Evolutionary conservation across 2,797 vertebrate genomes (phyloP).

Genomic region (Ispidina lecontei): DNA sequence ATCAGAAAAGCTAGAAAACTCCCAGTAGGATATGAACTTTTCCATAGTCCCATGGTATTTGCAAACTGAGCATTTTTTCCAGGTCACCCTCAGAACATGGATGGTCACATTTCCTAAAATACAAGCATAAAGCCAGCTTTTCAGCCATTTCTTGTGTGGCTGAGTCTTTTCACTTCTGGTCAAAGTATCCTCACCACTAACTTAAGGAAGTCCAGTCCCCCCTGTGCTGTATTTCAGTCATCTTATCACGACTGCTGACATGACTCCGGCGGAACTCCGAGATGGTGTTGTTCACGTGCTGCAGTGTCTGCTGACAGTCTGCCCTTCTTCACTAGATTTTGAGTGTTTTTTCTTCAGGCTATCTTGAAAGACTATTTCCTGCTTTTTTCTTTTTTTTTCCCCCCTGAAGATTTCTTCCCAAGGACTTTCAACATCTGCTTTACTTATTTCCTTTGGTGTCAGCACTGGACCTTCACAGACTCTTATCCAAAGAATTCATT

Average conservation of each 20-base stretch:
- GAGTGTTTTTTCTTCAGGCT: not conserved
- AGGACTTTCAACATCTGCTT: not conserved
- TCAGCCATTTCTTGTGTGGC: not conserved
- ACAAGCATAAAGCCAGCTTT: not conserved
- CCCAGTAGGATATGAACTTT: not conserved
- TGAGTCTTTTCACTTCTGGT: not conserved
- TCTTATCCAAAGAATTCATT: not conserved
- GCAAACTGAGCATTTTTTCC: not conserved
- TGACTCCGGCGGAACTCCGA: not conserved
- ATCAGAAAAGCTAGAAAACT: not conserved
- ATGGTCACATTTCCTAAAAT: not conserved
- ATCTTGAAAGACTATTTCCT: not conserved
- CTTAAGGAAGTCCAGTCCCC: not conserved
- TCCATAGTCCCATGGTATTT: not conserved
- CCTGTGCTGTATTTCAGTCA: not conserved
- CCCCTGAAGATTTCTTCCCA: not conserved
- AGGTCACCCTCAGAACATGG: not conserved
- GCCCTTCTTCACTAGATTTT: not conserved
- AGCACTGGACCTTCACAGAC: not conserved
- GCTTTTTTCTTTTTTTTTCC: fast-evolving
- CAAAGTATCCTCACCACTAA: not conserved
- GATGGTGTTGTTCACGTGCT: not conserved
- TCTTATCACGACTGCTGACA: not conserved
- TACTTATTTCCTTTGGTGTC: not conserved
- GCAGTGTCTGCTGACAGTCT: not conserved